A percentile compares a stretch with the other conserved stretches of the same genome.
Evolutionary conservation across 2,113 vertebrate genomes (phyloP).

Genomic region (Poecilia latipinna): DNA sequence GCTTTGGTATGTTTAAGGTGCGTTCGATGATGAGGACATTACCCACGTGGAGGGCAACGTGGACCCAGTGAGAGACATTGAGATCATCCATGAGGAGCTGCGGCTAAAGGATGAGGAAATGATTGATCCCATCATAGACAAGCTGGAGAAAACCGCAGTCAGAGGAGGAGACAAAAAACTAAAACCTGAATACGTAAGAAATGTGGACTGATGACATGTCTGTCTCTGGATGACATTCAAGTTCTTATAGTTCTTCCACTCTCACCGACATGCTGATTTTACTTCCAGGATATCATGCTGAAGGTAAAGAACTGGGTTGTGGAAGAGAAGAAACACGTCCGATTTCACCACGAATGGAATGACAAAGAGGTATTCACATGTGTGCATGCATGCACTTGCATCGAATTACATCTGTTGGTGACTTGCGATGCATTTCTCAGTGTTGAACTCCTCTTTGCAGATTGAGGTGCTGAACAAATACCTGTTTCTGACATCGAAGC

Average conservation of each 20-base stretch:
- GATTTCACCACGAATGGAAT: constrained; percentile 96
- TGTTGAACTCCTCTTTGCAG: constrained; percentile 66
- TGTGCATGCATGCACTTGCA: not conserved
- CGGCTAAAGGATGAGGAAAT: constrained; percentile 96
- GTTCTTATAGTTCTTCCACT: not conserved
- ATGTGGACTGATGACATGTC: not conserved
- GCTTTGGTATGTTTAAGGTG: constrained; percentile 71
- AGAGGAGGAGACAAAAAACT: constrained; percentile 97
- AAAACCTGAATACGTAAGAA: constrained; percentile 96
- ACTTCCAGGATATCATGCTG: constrained; percentile 91
- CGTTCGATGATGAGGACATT: constrained; percentile 98
- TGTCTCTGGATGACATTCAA: not conserved
- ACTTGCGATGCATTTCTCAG: not conserved
- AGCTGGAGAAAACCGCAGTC: constrained; percentile 95
- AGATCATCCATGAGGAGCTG: constrained; percentile 93
- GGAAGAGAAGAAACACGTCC: constrained; percentile 95
- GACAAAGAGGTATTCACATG: constrained; percentile 92
- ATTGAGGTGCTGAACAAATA: constrained; percentile 98
- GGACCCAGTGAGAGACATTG: constrained; percentile 93
- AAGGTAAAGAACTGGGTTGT: constrained; percentile 95
- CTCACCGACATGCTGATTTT: constrained; percentile 34
- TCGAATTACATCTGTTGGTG: not conserved
- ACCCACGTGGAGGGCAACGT: constrained; percentile 96
- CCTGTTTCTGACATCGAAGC: constrained; percentile 97
- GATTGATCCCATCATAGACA: constrained; percentile 90